Evolutionary conservation across 2,888 invertebrate genomes (phyloP).

Genomic region (Amiota communis): DNA sequence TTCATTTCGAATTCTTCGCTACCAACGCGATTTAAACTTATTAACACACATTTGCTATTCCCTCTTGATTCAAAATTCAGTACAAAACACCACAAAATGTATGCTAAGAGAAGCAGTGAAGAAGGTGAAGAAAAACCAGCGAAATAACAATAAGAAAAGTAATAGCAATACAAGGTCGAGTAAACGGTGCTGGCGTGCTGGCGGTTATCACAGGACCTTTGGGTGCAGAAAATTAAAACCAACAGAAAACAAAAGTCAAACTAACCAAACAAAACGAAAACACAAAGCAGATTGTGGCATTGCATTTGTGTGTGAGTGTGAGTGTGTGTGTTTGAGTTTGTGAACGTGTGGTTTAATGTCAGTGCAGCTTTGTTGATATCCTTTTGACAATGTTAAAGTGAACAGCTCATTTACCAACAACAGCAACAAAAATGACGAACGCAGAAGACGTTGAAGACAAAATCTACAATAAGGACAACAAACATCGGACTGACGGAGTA

Average conservation of each 20-base stretch:
- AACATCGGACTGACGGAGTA: not conserved
- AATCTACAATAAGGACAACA: not conserved
- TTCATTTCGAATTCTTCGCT: not conserved
- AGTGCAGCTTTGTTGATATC: constrained; percentile 4
- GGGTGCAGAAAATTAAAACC: not conserved
- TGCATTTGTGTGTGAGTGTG: not conserved
- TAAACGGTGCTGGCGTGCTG: not conserved
- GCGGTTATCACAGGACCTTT: not conserved
- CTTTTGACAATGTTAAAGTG: constrained; percentile 6
- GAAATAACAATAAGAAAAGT: not conserved
- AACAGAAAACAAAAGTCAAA: not conserved
- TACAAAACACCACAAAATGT: not conserved
- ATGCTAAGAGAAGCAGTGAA: not conserved
- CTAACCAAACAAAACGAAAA: not conserved
- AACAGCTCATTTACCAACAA: constrained; percentile 27
- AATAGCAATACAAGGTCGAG: constrained; percentile 1
- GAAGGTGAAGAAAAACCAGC: not conserved
- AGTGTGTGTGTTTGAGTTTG: not conserved
- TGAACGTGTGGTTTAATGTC: not conserved
- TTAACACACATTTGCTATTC: not conserved
- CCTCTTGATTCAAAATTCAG: not conserved
- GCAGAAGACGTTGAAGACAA: not conserved
- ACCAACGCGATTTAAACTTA: not conserved
- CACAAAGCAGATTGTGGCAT: not conserved
- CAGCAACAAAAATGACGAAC: not conserved